These are phyloP conservation scores for Notarius lentiginosus DNA, from an alignment of 2,113 vertebrate genomes.

Conservation along the genomic window DNA sequence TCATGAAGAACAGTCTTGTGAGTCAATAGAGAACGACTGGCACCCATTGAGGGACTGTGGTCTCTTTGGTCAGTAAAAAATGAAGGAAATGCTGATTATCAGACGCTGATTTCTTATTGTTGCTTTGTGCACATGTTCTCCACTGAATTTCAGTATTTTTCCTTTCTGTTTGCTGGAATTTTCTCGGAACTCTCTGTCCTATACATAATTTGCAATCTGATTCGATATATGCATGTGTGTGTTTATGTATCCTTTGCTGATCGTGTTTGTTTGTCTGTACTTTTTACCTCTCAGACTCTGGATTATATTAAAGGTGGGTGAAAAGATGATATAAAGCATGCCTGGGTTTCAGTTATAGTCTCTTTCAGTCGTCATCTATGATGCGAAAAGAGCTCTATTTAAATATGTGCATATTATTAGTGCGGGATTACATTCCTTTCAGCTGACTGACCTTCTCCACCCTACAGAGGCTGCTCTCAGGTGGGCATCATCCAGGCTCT, in stretches of 20 bases:
- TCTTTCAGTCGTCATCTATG: neutral
- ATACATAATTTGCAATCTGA: slow-evolving; percentile 1
- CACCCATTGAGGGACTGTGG: neutral
- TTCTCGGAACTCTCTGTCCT: neutral
- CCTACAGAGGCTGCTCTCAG: slow-evolving; percentile 86
- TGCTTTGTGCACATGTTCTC: neutral
- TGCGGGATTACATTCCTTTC: neutral
- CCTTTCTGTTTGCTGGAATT: neutral
- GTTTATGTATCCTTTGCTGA: slow-evolving; percentile 25
- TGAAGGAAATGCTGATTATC: neutral
- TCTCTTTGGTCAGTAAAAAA: neutral
- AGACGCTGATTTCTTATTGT: neutral
- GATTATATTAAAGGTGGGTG: slow-evolving; percentile 61
- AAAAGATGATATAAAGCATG: neutral
- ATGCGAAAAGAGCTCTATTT: neutral
- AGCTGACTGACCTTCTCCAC: neutral
- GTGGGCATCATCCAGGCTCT: slow-evolving; percentile 85
- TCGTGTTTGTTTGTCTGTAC: slow-evolving; percentile 40
- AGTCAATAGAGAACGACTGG: neutral
- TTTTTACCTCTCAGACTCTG: slow-evolving; percentile 53
- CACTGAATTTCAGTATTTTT: neutral
- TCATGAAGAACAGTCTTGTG: neutral
- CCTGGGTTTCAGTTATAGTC: neutral
- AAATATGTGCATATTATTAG: neutral
- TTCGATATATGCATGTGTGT: slow-evolving; percentile 7